Percentiles rank a stretch among this genome's conserved stretches.
These are phyloP conservation scores for Stratiomys singularior DNA, from an alignment of 2,888 invertebrate species.

Conservation along the genomic window DNA sequence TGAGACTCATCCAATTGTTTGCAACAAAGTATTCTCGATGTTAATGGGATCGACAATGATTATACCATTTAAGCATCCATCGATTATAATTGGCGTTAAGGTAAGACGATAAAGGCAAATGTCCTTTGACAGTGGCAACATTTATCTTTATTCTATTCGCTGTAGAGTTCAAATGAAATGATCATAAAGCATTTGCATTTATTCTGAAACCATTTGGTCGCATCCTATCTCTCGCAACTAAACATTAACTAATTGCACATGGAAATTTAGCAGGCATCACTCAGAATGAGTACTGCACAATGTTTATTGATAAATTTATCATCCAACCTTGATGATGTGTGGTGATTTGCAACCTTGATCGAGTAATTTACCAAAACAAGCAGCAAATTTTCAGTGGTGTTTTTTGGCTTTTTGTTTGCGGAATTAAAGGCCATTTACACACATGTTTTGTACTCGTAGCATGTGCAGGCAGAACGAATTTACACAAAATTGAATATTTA, in stretches of 20 bases:
- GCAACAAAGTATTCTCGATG: neutral
- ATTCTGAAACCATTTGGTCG: too few relatives aligned
- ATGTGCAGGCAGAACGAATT: neutral
- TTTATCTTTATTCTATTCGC: too few relatives aligned
- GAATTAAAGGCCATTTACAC: too few relatives aligned
- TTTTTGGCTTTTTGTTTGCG: too few relatives aligned
- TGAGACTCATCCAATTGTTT: neutral
- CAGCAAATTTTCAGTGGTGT: neutral
- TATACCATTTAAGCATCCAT: conserved; percentile 28
- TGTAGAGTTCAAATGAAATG: too few relatives aligned
- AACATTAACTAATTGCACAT: too few relatives aligned
- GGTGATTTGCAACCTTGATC: neutral
- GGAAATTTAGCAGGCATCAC: too few relatives aligned
- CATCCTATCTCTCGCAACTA: too few relatives aligned
- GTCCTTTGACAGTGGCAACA: too few relatives aligned
- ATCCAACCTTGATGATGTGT: neutral
- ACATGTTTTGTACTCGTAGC: too few relatives aligned
- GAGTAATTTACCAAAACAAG: neutral
- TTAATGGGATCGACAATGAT: conserved; percentile 41
- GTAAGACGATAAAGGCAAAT: neutral
- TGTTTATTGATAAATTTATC: conserved; percentile 3
- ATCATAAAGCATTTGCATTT: too few relatives aligned
- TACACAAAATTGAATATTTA: neutral
- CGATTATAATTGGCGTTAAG: conserved; percentile 11
- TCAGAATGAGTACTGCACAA: neutral